Base-by-base conservation (phyloP, 2,797 vertebrate species). In the Arctocebus calabarensis region DNA sequence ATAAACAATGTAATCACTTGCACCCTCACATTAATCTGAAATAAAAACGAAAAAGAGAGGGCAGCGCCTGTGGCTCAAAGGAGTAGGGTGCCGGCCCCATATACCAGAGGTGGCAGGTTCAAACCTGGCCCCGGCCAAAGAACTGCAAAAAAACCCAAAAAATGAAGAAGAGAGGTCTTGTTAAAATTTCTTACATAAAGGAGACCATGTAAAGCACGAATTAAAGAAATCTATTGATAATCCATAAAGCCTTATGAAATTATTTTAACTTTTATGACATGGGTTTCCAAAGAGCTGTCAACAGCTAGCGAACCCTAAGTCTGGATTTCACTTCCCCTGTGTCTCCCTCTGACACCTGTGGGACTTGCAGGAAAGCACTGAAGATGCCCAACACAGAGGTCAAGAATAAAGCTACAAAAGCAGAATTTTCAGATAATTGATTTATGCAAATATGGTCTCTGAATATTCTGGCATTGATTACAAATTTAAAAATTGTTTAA, bases 121-220 rank as follows among this genome's bases (percentile, higher is more conserved):
- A 40, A 40, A 40, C 40, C 40, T 40, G 40, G 40, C 40, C 40
- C 40, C 40, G 40, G 40, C 40, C 40, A 40, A 40, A 40, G 40
- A 40, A 40, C 40, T 40, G 40, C 40, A 40, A 40, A 40, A 40
- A 40, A 40, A 40, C 40, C 40, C 40, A 40, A 40, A 40, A 40
- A 52, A 52, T 52, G 48, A 13, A 55, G 82, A 45, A 43, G 78
- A 48, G 23, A 73, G 61, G 11, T 13, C 34, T 62, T 96, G 64
- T 74, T 43, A 34, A 32, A 55, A 86, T 73, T 95, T 95, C 32
- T 71, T 79, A 48, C 64, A 43, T 81, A 13, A 94, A 95, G 95
- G 37, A 90, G 4, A 95, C 71, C 45, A 90, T 52, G 55, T 34
- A 61, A 83, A 83, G 16, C 70, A 85, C 32, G 34, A 88, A 14